These are phyloP conservation scores for Orchestes rusci DNA, from an alignment of 2,888 invertebrate genomes.

Conservation along the genomic window DNA sequence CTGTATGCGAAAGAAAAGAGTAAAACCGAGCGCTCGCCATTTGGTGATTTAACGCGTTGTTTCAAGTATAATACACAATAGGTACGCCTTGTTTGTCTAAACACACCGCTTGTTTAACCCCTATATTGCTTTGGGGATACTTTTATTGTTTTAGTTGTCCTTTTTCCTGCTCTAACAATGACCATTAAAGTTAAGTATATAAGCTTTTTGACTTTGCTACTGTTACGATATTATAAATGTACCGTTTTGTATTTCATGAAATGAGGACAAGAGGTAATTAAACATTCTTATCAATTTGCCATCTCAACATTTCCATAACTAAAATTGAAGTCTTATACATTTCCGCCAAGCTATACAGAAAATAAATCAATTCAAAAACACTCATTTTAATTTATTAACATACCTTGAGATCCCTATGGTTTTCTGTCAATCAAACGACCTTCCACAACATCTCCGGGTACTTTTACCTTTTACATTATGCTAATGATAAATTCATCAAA, in stretches of 20 bases:
- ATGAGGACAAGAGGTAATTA: neutral
- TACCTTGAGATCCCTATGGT: slow-evolving; percentile 19
- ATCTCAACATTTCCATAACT: slow-evolving; percentile 6
- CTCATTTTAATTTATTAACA: slow-evolving; percentile 17
- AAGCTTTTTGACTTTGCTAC: too few relatives aligned
- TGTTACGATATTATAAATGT: too few relatives aligned
- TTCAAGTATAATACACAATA: slow-evolving; percentile 33
- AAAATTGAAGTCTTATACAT: slow-evolving; percentile 2
- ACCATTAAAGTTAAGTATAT: too few relatives aligned
- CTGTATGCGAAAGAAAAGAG: too few relatives aligned
- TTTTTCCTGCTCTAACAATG: too few relatives aligned
- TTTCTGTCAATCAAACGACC: slow-evolving; percentile 21
- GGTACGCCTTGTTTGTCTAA: slow-evolving; percentile 35
- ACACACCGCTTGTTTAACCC: slow-evolving; percentile 23
- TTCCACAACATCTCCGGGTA: slow-evolving; percentile 14
- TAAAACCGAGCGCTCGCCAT: too few relatives aligned
- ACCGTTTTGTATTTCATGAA: too few relatives aligned
- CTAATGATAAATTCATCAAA: slow-evolving; percentile 22
- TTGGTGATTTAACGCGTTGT: too few relatives aligned
- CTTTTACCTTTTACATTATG: slow-evolving; percentile 17
- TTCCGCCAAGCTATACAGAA: slow-evolving; percentile 11
- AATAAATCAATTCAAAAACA: slow-evolving; percentile 15
- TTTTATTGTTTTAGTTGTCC: too few relatives aligned
- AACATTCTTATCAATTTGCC: slow-evolving; percentile 4
- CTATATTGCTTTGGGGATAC: slow-evolving; percentile 21